phyloP scores from a whole-genome alignment of 64 coral and sea anemone species.

The Dendronephthya gigantea region DNA sequence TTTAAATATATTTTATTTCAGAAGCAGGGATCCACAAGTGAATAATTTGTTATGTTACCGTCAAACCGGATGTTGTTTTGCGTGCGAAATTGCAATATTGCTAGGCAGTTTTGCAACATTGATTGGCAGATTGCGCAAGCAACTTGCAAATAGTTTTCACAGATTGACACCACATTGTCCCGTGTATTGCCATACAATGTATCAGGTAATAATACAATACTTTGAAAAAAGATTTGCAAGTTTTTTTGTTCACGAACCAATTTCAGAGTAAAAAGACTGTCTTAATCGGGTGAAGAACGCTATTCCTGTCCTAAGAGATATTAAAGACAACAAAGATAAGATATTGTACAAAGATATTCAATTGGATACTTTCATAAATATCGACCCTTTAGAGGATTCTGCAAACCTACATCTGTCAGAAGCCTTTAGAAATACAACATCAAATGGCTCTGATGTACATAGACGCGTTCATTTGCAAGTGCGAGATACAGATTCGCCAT shows the following conservation, averaged over 20 bases:
- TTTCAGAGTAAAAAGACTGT: background rate
- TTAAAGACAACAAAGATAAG: too few species aligned
- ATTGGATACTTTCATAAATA: too few species aligned
- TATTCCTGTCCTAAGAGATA: background rate
- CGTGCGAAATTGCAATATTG: slow-evolving; percentile 4
- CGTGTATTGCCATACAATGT: background rate
- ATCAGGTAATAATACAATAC: background rate
- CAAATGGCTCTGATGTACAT: too few species aligned
- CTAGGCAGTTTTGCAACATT: background rate
- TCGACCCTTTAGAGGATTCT: too few species aligned
- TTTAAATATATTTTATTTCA: too few species aligned
- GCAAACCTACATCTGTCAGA: too few species aligned
- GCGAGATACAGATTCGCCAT: too few species aligned
- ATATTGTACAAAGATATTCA: too few species aligned
- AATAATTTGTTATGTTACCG: too few species aligned
- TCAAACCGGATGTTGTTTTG: slow-evolving; percentile 10
- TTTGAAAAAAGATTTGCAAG: background rate
- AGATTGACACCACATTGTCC: background rate
- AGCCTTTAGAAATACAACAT: too few species aligned
- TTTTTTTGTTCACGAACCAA: background rate
- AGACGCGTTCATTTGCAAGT: too few species aligned
- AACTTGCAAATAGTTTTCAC: background rate
- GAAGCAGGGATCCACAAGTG: too few species aligned
- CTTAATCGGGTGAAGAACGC: background rate
- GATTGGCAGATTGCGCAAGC: background rate